Conservation (phyloP, 53 echinoderm and acorn worm species). For the Stichopus horrens region DNA sequence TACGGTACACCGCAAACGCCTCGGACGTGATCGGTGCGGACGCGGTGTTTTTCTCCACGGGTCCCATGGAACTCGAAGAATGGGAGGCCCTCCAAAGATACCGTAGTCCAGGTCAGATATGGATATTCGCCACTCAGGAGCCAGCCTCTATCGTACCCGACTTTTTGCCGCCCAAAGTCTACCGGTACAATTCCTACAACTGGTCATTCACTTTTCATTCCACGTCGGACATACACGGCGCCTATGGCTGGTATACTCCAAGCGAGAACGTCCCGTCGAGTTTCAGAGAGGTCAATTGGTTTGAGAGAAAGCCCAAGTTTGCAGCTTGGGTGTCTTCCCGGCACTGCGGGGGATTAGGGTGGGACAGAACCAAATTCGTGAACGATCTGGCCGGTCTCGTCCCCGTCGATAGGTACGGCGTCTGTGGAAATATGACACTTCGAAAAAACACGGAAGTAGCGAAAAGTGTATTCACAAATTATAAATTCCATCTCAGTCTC, state of each 20-base stretch:
- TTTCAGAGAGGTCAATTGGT: background rate
- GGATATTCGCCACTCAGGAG: constrained; percentile 29
- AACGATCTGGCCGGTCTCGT: background rate
- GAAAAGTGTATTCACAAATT: background rate
- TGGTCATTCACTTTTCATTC: constrained; percentile 41
- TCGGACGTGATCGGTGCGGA: background rate
- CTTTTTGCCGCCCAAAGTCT: constrained; percentile 21
- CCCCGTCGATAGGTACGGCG: constrained; percentile 18
- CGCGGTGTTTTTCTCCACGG: constrained; percentile 11
- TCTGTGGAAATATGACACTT: constrained; percentile 5
- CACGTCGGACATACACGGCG: constrained; percentile 9
- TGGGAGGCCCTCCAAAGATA: constrained; percentile 5
- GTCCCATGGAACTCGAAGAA: background rate
- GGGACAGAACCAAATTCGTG: constrained; percentile 32
- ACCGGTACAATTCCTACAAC: constrained; percentile 7
- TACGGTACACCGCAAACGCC: background rate
- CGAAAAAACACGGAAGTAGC: background rate
- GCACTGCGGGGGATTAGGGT: constrained; percentile 24
- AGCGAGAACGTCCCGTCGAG: background rate
- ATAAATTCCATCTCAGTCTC: constrained; percentile 27
- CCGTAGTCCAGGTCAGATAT: constrained; percentile 25
- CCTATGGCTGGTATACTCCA: constrained; percentile 34
- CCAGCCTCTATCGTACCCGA: constrained; percentile 18
- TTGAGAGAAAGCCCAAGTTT: background rate
- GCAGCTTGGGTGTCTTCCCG: constrained; percentile 26